These are phyloP conservation scores for Pycnomerus fuliginosus DNA, from an alignment of 2,888 invertebrate genomes.

Conservation along the genomic window DNA sequence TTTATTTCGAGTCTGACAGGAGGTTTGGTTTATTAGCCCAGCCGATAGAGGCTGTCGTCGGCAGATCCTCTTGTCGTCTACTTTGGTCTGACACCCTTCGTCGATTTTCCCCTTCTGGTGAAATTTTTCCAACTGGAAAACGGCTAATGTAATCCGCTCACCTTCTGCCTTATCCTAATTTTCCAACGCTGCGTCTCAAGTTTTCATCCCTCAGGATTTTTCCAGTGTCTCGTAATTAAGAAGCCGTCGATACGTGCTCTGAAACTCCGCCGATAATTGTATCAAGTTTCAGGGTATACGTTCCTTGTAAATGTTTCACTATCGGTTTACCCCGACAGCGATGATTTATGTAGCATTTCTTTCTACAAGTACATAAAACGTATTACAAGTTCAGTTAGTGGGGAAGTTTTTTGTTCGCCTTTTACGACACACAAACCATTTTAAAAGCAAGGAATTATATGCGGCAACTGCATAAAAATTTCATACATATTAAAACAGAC, in stretches of 20 bases:
- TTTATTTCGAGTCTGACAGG: slow-evolving; percentile 22
- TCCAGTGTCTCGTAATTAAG: slow-evolving; percentile 20
- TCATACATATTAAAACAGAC: slow-evolving; percentile 33
- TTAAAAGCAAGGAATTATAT: slow-evolving; percentile 15
- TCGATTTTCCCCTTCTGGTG: slow-evolving; percentile 14
- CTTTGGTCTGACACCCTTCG: slow-evolving; percentile 24
- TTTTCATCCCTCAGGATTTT: slow-evolving; percentile 7
- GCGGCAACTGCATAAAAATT: slow-evolving; percentile 17
- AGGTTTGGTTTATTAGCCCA: slow-evolving; percentile 26
- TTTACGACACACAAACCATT: slow-evolving; percentile 9
- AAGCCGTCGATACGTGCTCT: slow-evolving; percentile 21
- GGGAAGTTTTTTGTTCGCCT: slow-evolving; percentile 3
- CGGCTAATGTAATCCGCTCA: slow-evolving; percentile 23
- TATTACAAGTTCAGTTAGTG: slow-evolving; percentile 8
- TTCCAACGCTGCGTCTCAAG: slow-evolving; percentile 4
- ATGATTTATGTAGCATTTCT: slow-evolving; percentile 11
- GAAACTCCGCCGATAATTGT: slow-evolving; percentile 17
- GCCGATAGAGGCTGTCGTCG: slow-evolving; percentile 25
- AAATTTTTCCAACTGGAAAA: slow-evolving; percentile 23
- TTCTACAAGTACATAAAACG: slow-evolving; percentile 16
- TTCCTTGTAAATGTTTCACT: too few relatives aligned
- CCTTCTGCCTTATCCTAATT: slow-evolving; percentile 13
- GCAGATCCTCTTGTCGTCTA: slow-evolving; percentile 27
- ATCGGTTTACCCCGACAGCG: too few relatives aligned
- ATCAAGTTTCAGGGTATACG: too few relatives aligned